Evolutionary conservation across 2,797 vertebrate species (phyloP), one percentile per base, ranked within the genome.

Genomic region (Brachyrhaphis roseni): DNA sequence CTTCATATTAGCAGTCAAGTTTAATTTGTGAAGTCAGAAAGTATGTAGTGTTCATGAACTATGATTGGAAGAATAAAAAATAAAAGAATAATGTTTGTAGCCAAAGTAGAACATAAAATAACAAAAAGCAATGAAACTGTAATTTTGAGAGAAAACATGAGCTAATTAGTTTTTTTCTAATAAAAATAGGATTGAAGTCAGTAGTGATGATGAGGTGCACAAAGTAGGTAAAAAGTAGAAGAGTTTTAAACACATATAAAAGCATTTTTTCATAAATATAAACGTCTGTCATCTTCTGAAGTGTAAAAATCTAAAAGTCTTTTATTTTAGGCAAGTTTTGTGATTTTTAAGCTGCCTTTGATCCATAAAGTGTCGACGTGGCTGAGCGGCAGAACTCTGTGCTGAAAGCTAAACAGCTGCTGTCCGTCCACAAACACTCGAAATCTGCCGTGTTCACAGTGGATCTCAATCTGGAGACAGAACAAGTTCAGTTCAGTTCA

Each of bases 331-430:
- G 97, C 97, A 75, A 99, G 97, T 92, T 99, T 99, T 5, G 97
- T 98, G 94, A 99, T 93, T 87, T 94, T 94, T 82, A 99, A 81
- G 86, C 96, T 95, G 72, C 98, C 98, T 2, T 95, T 97, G 91
- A 99, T 97, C 96, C 97, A 97, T 89, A 99, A 91, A 3, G 97
- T 98, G 92, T 99, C 96, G 39, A 99, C 95, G 59, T 95, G 89
- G 20, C 91, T 84, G 72, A 99, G 94, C 0, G 95, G 93, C 85
- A 93, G 93, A 82, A 99, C 90, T 78, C 96, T 96, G 86, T 99
- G 98, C 78, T 96, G 94, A 89, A 99, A 99, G 95, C 98, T 97
- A 90, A 97, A 98, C 72, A 99, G 96, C 90, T 97, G 96, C 90
- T 99, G 97, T 85, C 97, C 97, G 53, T 99, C 98, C 91, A 99